Conservation (phyloP, 2,113 vertebrate species). For the Oenanthe melanoleuca region DNA sequence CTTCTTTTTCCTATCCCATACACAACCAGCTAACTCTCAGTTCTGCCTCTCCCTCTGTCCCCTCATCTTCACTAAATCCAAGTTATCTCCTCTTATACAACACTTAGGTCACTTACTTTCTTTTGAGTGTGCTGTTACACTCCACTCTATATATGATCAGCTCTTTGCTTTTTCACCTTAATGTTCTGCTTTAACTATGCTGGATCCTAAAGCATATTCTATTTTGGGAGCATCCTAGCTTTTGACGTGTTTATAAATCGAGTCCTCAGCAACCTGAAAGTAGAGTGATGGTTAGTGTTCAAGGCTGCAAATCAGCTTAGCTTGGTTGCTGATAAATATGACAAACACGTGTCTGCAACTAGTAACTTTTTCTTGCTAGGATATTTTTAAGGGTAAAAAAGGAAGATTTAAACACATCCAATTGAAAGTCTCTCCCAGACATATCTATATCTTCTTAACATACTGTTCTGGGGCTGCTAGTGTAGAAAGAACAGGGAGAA, state of each 20-base stretch:
- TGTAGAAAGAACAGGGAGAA: slow-evolving; percentile 6
- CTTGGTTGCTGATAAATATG: slow-evolving; percentile 3
- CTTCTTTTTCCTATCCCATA: background rate
- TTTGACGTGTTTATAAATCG: background rate
- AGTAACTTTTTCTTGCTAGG: background rate
- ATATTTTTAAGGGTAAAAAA: background rate
- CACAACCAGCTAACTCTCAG: background rate
- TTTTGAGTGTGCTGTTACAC: background rate
- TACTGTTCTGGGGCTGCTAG: background rate
- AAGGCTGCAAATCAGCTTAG: slow-evolving; percentile 59
- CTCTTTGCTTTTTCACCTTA: background rate
- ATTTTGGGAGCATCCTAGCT: background rate
- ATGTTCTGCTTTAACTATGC: slow-evolving; percentile 8
- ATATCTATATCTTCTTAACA: background rate
- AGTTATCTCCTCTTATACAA: background rate
- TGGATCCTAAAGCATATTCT: background rate
- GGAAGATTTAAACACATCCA: background rate
- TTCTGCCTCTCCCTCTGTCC: background rate
- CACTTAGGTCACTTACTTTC: background rate
- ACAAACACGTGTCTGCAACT: background rate
- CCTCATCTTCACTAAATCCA: background rate
- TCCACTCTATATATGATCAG: background rate
- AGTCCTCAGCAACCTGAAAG: slow-evolving; percentile 30
- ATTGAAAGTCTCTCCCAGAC: background rate
- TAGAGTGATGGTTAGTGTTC: background rate